A percentile compares a stretch with the other conserved stretches of the same genome.
These are phyloP conservation scores for Heliopora coerulea DNA, from an alignment of 92 coral and sea anemone genomes.

Conservation along the genomic window DNA sequence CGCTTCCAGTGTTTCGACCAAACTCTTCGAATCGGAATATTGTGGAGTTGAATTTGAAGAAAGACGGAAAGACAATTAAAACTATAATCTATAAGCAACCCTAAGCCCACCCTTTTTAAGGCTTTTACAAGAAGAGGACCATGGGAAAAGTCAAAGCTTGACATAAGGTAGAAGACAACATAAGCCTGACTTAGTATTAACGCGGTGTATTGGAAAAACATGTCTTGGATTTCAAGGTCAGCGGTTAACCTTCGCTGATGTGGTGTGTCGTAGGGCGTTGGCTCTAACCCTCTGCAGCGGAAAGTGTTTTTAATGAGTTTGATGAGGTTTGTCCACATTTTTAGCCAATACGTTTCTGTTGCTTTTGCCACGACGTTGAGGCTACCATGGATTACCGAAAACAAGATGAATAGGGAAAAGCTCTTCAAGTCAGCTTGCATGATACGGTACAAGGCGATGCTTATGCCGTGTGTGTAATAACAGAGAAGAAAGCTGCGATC, in stretches of 20 bases:
- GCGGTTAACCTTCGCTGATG: conserved; percentile 73
- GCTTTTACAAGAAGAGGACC: conserved; percentile 10
- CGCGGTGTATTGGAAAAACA: conserved; percentile 59
- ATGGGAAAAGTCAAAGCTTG: not conserved
- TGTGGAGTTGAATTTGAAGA: conserved; percentile 49
- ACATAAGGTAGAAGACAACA: not conserved
- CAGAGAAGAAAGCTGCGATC: conserved; percentile 51
- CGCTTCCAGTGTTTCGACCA: conserved; percentile 60
- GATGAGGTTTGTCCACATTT: conserved; percentile 24
- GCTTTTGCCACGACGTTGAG: conserved; percentile 64
- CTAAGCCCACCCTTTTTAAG: conserved; percentile 47
- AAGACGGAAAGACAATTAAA: conserved; percentile 60
- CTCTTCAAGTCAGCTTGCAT: conserved; percentile 70
- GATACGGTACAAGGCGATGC: conserved; percentile 58
- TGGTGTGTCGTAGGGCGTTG: conserved; percentile 47
- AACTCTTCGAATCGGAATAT: conserved; percentile 54
- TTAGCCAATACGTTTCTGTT: conserved; percentile 65
- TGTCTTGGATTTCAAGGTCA: conserved; percentile 65
- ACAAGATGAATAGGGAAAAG: conserved; percentile 47
- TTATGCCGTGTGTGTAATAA: conserved; percentile 40
- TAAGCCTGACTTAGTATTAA: not conserved
- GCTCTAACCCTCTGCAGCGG: conserved; percentile 20
- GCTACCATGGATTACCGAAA: conserved; percentile 65
- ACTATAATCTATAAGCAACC: conserved; percentile 60
- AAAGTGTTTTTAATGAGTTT: not conserved